These are phyloP conservation scores for Drosophila parvula DNA, from an alignment of 1,140 invertebrate genomes.

Conservation along the genomic window DNA sequence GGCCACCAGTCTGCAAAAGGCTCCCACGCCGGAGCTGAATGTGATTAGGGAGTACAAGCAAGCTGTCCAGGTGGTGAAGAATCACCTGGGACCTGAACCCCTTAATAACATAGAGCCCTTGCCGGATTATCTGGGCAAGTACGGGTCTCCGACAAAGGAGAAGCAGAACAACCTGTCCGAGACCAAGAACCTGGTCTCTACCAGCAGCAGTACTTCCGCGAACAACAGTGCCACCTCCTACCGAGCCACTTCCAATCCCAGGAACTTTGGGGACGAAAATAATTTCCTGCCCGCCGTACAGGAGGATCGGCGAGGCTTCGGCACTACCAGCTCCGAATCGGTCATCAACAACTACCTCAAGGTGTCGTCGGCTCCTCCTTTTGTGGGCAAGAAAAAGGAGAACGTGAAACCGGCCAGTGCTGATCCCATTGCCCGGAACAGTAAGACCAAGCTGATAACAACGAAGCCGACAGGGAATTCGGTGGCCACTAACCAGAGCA, in stretches of 20 bases:
- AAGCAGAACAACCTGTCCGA: conserved; percentile 81
- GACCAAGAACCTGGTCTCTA: conserved; percentile 47
- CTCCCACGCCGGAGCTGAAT: conserved; percentile 57
- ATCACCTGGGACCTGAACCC: conserved; percentile 28
- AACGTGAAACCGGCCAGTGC: conserved; percentile 69
- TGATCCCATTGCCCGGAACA: conserved; percentile 21
- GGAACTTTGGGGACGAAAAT: conserved; percentile 68
- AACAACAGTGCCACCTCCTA: conserved; percentile 11
- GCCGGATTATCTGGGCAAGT: conserved; percentile 71
- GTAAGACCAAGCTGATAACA: conserved; percentile 19
- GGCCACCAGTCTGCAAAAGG: conserved; percentile 19
- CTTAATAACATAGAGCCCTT: conserved; percentile 66
- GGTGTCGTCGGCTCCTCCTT: conserved; percentile 50
- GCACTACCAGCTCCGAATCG: conserved; percentile 45
- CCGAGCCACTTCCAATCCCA: conserved; percentile 11
- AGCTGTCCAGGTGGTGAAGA: conserved; percentile 42
- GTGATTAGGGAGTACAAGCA: conserved; percentile 80
- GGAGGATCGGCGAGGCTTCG: conserved; percentile 42
- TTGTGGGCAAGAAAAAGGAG: conserved; percentile 77
- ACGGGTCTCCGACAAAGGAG: conserved; percentile 47
- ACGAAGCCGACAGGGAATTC: conserved; percentile 8
- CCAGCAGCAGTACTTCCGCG: not conserved
- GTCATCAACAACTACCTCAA: conserved; percentile 82
- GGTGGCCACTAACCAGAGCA: conserved; percentile 16
- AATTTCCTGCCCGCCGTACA: conserved; percentile 61